These are phyloP conservation scores for Nasonia giraulti DNA, from an alignment of 1,140 invertebrate species.

Conservation along the genomic window DNA sequence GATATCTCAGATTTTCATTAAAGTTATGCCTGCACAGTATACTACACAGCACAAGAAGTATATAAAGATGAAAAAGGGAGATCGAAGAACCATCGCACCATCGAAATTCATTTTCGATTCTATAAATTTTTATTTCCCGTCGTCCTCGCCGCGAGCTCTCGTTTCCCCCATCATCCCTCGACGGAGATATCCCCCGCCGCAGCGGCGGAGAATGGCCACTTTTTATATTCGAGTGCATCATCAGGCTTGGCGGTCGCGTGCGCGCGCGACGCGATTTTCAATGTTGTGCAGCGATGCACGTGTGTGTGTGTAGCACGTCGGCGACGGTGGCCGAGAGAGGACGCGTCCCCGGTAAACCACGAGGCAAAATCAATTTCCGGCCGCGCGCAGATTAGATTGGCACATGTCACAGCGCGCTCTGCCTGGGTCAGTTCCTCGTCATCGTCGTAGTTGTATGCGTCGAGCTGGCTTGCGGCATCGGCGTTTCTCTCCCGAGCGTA, in stretches of 20 bases:
- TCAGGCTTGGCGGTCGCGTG: neutral
- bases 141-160: neutral
- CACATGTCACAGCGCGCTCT: constrained; percentile 39
- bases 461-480: neutral
- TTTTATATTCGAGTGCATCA: constrained; percentile 30
- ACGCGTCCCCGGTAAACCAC: constrained; percentile 37
- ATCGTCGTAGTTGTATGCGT: neutral
- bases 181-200: neutral
- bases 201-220: neutral
- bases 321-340: neutral
- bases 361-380: constrained; percentile 51
- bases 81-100: no score
- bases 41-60: no score
- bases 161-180: neutral
- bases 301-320: neutral
- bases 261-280: constrained; percentile 24
- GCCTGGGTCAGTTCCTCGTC: constrained; percentile 10
- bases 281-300: constrained; percentile 13
- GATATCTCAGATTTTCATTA: no score
- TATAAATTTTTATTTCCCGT: constrained; percentile 44
- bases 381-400: constrained; percentile 49
- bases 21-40: no score
- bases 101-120: constrained; percentile 30
- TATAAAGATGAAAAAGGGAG: no score
- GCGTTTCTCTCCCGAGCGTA: neutral